These are phyloP conservation scores for Saxidomus purpurata DNA, from an alignment of 1,140 invertebrate genomes.

Conservation along the genomic window DNA sequence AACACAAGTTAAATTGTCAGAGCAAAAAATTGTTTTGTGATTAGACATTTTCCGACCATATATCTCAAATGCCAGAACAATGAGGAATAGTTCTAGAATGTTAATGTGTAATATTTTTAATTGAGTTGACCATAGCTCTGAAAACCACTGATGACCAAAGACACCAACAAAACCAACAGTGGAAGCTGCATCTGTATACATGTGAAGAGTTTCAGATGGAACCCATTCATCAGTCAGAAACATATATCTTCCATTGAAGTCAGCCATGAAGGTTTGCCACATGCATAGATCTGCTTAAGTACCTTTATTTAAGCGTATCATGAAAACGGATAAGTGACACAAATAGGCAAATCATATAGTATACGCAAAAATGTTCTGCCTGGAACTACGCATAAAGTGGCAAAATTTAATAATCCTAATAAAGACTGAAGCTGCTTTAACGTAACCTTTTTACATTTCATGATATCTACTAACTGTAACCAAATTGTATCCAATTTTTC, in stretches of 20 bases:
- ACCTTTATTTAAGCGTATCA: conserved; percentile 29
- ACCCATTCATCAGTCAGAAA: conserved; percentile 42
- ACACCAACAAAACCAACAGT: conserved; percentile 6
- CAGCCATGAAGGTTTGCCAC: conserved; percentile 45
- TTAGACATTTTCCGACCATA: conserved; percentile 19
- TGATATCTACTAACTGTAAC: no score
- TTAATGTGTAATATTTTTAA: conserved; percentile 42
- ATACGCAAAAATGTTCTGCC: conserved; percentile 35
- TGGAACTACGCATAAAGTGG: conserved; percentile 18
- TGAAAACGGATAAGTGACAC: conserved; percentile 23
- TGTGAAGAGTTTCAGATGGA: conserved; percentile 11
- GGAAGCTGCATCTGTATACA: conserved; percentile 37
- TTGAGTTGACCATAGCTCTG: background rate
- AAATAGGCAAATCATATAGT: conserved; percentile 50
- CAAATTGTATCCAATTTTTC: no score
- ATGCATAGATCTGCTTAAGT: conserved; percentile 36
- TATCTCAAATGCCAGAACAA: conserved; percentile 56
- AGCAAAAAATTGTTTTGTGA: conserved; percentile 1
- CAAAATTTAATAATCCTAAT: conserved; percentile 56
- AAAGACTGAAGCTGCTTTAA: conserved; percentile 43
- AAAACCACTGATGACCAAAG: conserved; percentile 54
- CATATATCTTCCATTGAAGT: conserved; percentile 59
- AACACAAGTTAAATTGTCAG: conserved; percentile 41
- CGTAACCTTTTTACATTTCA: background rate
- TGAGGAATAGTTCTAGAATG: conserved; percentile 62